Evolutionary conservation across 2,888 invertebrate genomes (phyloP).

Genomic region (Diarsia dahlii): DNA sequence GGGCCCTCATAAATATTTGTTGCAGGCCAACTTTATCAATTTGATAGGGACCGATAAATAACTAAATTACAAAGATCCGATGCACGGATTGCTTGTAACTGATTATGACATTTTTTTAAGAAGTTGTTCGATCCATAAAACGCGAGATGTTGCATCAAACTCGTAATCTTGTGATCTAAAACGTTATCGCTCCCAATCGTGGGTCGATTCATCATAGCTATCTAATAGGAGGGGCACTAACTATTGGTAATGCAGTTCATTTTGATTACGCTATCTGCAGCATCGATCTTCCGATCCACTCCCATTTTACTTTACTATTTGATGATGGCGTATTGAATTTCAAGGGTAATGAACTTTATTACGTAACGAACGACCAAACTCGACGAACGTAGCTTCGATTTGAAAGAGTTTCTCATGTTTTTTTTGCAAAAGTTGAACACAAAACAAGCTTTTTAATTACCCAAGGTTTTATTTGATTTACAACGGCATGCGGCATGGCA

Average conservation of each 20-base stretch:
- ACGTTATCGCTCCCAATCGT: constrained; percentile 50
- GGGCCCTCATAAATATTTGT: constrained; percentile 79
- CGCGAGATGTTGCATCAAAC: constrained; percentile 54
- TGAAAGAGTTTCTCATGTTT: neutral
- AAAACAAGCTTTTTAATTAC: constrained; percentile 38
- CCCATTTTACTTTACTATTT: constrained; percentile 48
- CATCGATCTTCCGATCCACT: constrained; percentile 55
- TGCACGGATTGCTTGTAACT: constrained; percentile 49
- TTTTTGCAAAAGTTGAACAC: neutral
- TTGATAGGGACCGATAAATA: constrained; percentile 71
- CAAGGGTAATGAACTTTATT: constrained; percentile 28
- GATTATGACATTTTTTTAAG: constrained; percentile 63
- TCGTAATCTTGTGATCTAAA: constrained; percentile 60
- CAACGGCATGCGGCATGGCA: constrained; percentile 22
- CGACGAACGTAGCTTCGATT: neutral
- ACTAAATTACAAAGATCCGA: constrained; percentile 64
- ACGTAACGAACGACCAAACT: constrained; percentile 2
- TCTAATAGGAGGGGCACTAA: constrained; percentile 25
- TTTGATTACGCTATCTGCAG: constrained; percentile 53
- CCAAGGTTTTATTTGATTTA: constrained; percentile 33
- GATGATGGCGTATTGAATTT: constrained; percentile 17
- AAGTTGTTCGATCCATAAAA: constrained; percentile 42
- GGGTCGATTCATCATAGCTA: constrained; percentile 56
- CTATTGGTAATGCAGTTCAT: constrained; percentile 40
- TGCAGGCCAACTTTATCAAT: constrained; percentile 71